Evolutionary conservation across 2,888 invertebrate species (phyloP).

Genomic region (Eupithecia insigniata): DNA sequence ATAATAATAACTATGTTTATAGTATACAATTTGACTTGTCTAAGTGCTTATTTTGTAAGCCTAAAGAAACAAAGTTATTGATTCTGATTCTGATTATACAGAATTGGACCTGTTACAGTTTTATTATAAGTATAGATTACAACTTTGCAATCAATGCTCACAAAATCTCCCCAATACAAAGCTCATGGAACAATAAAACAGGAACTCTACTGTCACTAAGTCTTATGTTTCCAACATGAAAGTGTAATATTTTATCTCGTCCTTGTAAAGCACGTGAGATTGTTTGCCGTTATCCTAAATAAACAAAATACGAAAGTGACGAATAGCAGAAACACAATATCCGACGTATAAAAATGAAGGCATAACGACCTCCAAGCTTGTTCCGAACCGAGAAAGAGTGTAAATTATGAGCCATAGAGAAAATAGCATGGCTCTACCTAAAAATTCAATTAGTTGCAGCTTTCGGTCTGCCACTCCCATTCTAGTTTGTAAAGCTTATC

Average conservation of each 20-base stretch:
- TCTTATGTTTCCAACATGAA: neutral
- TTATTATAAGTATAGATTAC: too few species aligned
- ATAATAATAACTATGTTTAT: too few species aligned
- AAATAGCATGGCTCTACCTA: neutral
- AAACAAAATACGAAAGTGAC: constrained; percentile 31
- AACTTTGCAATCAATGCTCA: neutral
- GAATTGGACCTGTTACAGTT: too few species aligned
- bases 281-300: constrained; percentile 14
- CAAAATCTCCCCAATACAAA: neutral
- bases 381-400: neutral
- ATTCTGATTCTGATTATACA: too few species aligned
- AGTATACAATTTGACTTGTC: too few species aligned
- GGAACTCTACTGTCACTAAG: neutral
- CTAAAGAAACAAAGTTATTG: too few species aligned
- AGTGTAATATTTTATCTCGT: neutral
- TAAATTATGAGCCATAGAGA: neutral
- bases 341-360: constrained; percentile 32
- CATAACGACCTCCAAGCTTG: neutral
- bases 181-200: neutral
- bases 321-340: constrained; percentile 25
- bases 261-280: neutral
- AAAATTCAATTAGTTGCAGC: neutral
- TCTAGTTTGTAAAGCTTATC: constrained; percentile 15
- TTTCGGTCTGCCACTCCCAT: neutral
- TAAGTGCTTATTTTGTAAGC: too few species aligned